phyloP scores from a whole-genome alignment of 1,140 invertebrate species.

The Ericerus pela region DNA sequence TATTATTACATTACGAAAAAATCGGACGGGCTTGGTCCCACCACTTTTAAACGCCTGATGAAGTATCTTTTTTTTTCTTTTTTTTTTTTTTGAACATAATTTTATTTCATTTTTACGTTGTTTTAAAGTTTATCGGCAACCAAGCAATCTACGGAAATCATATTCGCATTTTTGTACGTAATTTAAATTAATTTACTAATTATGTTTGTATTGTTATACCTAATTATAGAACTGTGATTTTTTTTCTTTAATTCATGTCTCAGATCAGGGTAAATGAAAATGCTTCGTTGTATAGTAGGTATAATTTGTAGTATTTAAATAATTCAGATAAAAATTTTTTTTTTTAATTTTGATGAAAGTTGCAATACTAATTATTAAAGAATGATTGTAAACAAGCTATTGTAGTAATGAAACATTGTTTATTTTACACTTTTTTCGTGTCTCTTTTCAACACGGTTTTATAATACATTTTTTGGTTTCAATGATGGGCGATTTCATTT shows the following conservation, averaged over 20 bases:
- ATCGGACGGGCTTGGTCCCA: too few relatives aligned
- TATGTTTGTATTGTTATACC: constrained; percentile 8
- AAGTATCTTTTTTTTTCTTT: not conserved
- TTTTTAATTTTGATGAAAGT: constrained; percentile 5
- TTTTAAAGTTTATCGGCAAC: not conserved
- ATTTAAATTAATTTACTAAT: too few relatives aligned
- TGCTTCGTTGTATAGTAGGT: constrained; percentile 2
- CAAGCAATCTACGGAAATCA: not conserved
- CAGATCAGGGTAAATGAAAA: not conserved
- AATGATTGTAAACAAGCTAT: not conserved
- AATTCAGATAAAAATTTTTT: not conserved
- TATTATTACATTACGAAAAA: too few relatives aligned
- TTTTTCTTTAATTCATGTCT: not conserved
- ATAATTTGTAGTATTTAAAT: not conserved
- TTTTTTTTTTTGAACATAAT: not conserved
- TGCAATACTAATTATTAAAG: constrained; percentile 4
- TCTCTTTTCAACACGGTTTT: too few relatives aligned
- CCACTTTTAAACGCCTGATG: too few relatives aligned
- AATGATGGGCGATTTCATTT: too few relatives aligned
- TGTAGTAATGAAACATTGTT: constrained; percentile 9
- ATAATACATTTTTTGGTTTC: too few relatives aligned
- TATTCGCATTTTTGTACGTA: not conserved
- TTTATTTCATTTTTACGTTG: not conserved
- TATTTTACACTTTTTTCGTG: constrained; percentile 4
- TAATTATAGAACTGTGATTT: constrained; percentile 7